phyloP scores from a whole-genome alignment of 2,113 vertebrate genomes.

The Ammodytes marinus region DNA sequence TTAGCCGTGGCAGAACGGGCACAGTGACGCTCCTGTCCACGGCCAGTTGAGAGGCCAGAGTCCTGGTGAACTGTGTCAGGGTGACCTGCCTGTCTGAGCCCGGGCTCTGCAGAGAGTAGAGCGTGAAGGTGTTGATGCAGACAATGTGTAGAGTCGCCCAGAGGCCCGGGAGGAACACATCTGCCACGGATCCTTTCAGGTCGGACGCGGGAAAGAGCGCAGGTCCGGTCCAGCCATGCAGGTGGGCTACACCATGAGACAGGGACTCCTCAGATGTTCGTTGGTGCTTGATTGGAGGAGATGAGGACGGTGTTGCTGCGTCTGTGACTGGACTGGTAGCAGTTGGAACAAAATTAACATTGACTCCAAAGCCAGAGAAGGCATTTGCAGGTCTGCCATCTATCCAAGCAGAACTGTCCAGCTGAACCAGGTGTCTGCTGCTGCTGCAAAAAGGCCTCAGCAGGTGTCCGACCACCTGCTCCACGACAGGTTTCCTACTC shows the following conservation, averaged over 20 bases:
- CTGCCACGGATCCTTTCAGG: background rate
- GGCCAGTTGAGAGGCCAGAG: conserved; percentile 70
- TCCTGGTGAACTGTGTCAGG: conserved; percentile 59
- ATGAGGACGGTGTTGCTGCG: background rate
- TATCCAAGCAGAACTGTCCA: conserved; percentile 71
- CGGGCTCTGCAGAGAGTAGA: conserved; percentile 62
- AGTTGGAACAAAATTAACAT: conserved; percentile 51
- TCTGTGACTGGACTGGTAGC: background rate
- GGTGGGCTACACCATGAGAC: conserved; percentile 34
- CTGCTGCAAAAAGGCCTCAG: conserved; percentile 67
- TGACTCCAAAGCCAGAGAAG: conserved; percentile 55
- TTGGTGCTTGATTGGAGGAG: background rate
- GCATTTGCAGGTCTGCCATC: conserved; percentile 55
- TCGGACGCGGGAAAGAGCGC: conserved; percentile 49
- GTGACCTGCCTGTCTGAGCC: conserved; percentile 27
- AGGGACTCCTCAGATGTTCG: conserved; percentile 1
- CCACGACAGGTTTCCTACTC: conserved; percentile 61
- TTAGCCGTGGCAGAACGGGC: conserved; percentile 48
- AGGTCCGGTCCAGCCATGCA: conserved; percentile 71
- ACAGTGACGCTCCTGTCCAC: conserved; percentile 40
- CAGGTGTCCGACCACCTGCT: conserved; percentile 73
- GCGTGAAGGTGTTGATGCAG: conserved; percentile 75
- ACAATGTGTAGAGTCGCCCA: conserved; percentile 60
- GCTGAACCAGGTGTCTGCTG: conserved; percentile 54
- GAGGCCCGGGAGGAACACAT: conserved; percentile 64